phyloP scores from a whole-genome alignment of 2,113 vertebrate genomes.

The Urocolius indicus region DNA sequence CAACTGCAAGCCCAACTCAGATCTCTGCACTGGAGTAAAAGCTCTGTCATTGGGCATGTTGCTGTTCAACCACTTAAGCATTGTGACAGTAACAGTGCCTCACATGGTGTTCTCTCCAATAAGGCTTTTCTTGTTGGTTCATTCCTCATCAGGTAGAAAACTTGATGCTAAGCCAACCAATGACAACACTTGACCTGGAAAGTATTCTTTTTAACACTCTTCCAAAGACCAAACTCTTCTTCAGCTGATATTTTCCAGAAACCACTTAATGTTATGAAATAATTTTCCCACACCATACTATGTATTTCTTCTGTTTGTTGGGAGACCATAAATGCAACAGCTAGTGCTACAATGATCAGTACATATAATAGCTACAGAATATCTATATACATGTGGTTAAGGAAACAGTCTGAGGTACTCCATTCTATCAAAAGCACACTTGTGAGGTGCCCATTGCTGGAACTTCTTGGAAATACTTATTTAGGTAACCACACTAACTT shows the following conservation, averaged over 20 bases:
- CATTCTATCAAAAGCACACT: not conserved
- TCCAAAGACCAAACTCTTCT: not conserved
- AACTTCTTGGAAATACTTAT: not conserved
- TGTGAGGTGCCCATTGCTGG: too few species aligned
- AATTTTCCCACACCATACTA: not conserved
- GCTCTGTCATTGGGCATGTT: not conserved
- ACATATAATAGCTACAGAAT: fast-evolving
- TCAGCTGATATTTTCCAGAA: not conserved
- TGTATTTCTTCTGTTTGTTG: not conserved
- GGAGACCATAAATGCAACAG: not conserved
- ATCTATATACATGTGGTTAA: not conserved
- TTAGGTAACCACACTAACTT: not conserved
- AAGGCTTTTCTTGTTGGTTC: not conserved
- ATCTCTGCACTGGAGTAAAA: not conserved
- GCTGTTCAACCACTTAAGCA: not conserved
- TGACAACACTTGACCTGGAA: not conserved
- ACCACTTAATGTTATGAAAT: not conserved
- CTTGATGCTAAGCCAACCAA: not conserved
- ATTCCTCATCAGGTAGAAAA: not conserved
- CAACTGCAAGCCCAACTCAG: not conserved
- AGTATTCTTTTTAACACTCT: not conserved
- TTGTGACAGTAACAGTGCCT: not conserved
- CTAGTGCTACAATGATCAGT: not conserved
- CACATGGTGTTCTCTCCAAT: not conserved
- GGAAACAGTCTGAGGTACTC: not conserved